These are phyloP conservation scores for Sula dactylatra DNA, from an alignment of 2,113 vertebrate species.

Conservation along the genomic window DNA sequence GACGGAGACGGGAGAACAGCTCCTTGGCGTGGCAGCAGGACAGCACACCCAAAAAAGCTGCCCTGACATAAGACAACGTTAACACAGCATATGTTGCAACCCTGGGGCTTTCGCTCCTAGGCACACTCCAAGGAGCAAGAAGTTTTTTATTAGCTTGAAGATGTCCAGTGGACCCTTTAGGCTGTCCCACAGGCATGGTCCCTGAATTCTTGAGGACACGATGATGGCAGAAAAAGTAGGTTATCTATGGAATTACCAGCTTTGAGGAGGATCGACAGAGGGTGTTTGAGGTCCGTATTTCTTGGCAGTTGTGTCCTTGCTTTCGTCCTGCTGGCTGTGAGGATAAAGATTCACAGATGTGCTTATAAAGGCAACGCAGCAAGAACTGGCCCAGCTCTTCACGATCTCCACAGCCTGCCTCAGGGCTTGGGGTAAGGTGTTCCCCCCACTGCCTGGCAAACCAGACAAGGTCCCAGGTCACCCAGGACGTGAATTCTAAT, in stretches of 20 bases:
- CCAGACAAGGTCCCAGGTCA: neutral
- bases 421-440: neutral
- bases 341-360: neutral
- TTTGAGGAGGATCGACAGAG: neutral
- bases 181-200: neutral
- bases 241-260: neutral
- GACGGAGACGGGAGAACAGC: neutral
- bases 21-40: neutral
- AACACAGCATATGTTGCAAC: neutral
- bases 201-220: neutral
- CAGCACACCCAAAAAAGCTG: neutral
- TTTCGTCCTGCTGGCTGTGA: neutral
- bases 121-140: neutral
- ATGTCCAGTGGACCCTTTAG: neutral
- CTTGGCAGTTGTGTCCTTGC: neutral
- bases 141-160: neutral
- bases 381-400: neutral
- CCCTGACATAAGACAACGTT: neutral
- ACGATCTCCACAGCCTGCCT: too few species aligned
- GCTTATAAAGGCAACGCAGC: neutral
- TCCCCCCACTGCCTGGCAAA: neutral
- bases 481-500: neutral
- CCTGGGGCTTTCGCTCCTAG: neutral
- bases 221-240: neutral
- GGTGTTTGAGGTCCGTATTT: neutral